Percentiles rank a stretch among this genome's conserved stretches.
Evolutionary conservation across 2,888 invertebrate genomes (phyloP).

Genomic region (Drosophila flavopinicola): DNA sequence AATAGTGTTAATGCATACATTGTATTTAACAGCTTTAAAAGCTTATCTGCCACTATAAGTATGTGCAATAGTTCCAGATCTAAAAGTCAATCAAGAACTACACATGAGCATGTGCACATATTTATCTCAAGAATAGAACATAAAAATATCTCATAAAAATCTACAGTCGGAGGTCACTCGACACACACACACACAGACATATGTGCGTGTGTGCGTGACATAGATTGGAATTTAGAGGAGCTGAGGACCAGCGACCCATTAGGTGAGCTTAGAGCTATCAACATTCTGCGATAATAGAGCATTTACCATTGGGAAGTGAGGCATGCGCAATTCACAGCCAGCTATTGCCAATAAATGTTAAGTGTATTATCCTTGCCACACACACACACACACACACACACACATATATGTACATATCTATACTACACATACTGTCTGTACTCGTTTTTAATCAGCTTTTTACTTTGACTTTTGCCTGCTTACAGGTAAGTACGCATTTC

Average conservation of each 20-base stretch:
- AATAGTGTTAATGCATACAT: no score
- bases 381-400: slow-evolving; percentile 2
- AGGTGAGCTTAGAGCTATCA: slow-evolving; percentile 39
- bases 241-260: slow-evolving; percentile 15
- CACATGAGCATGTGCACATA: neutral
- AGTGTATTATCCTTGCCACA: slow-evolving; percentile 46
- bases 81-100: neutral
- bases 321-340: slow-evolving; percentile 51
- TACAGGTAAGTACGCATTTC: slow-evolving; percentile 71
- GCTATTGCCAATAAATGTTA: slow-evolving; percentile 66
- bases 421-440: slow-evolving; percentile 8
- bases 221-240: slow-evolving; percentile 28
- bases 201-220: neutral
- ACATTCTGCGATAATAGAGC: slow-evolving; percentile 52
- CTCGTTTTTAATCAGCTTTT: slow-evolving; percentile 71
- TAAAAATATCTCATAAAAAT: slow-evolving; percentile 7
- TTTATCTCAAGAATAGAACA: neutral
- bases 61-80: neutral
- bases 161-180: slow-evolving; percentile 17
- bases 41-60: no score
- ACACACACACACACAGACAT: slow-evolving; percentile 1
- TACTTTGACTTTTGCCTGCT: slow-evolving; percentile 56
- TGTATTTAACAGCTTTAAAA: no score
- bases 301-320: slow-evolving; percentile 62
- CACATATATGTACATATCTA: neutral